A percentile compares a stretch with the other conserved stretches of the same genome.
Conservation (phyloP, 2,797 vertebrate genomes). For the Spea hammondii region DNA sequence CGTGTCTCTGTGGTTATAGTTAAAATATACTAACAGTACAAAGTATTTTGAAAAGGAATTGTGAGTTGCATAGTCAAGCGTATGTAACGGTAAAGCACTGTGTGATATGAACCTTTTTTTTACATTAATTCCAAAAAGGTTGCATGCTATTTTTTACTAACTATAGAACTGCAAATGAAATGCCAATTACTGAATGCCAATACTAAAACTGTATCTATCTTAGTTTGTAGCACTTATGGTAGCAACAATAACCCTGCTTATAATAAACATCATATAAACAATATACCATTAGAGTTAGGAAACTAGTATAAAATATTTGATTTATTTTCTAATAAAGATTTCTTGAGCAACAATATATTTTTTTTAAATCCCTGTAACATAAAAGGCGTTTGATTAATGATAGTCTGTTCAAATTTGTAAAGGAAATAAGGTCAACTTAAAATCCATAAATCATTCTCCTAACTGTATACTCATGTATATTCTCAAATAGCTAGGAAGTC, state of each 20-base stretch:
- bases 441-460: slow-evolving; percentile 28
- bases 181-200: too few species aligned
- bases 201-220: too few species aligned
- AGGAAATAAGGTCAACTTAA: slow-evolving; percentile 38
- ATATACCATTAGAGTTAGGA: slow-evolving; percentile 6
- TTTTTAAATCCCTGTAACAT: slow-evolving; percentile 32
- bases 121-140: too few species aligned
- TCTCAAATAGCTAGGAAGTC: slow-evolving; percentile 3
- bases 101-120: too few species aligned
- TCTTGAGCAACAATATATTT: not conserved
- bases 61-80: too few species aligned
- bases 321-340: slow-evolving; percentile 31
- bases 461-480: not conserved
- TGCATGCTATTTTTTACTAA: too few species aligned
- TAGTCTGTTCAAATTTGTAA: slow-evolving; percentile 19
- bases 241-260: not conserved
- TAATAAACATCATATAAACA: slow-evolving; percentile 24
- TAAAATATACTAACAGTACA: too few species aligned
- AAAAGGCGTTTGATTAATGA: slow-evolving; percentile 34
- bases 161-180: too few species aligned
- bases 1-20: too few species aligned
- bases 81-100: too few species aligned
- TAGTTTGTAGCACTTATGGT: too few species aligned
- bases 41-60: too few species aligned
- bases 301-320: slow-evolving; percentile 1